Evolutionary conservation across 1,140 invertebrate genomes (phyloP), one percentile per base, ranked within the genome.

Genomic region (Oscheius sp.): DNA sequence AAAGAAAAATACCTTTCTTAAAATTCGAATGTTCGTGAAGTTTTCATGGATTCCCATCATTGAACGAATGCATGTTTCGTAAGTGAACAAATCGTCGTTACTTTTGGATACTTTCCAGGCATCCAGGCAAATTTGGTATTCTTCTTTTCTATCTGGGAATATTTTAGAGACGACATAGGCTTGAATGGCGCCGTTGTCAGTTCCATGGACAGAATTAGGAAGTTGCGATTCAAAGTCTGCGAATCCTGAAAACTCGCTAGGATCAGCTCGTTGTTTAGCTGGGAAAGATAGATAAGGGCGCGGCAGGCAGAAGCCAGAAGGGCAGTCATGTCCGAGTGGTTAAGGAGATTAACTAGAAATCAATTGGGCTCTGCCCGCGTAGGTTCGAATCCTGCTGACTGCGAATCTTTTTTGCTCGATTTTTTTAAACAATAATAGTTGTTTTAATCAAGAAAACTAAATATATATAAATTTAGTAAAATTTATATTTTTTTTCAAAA

Each of bases 151-250:
- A n/a, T 13, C 2, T 18, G 29, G 38, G 32, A 62, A 18, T 18
- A 64, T 35, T 65, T 46, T 35, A 1, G 72, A 55, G 10, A 62
- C 45, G 4, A 75, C 20, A n/a, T 46, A 46, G 20, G 55, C 36
- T 67, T 75, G 68, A 18, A 75, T 36, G 35, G 73, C 73, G 15
- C 73, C 73, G 36, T 75, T 75, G 49, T 75, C 73, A 3, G 58
- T 49, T 20, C 73, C 73, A 31, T 75, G 73, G 23, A 75, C 31
- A 3, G 32, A 58, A 2, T 45, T 58, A 4, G 73, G 73, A 18
- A 75, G 34, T 23, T 45, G 7, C 4, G 0, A 13, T 42, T 75
- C 73, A n/a, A 63, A 75, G 29, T 73, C 38, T 1, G 73, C 73
- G 3, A 75, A 73, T 13, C 55, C 68, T 70, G 29, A n/a, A n/a